These are phyloP conservation scores for Muscicapa adusta DNA, from an alignment of 2,113 vertebrate genomes.

Conservation along the genomic window DNA sequence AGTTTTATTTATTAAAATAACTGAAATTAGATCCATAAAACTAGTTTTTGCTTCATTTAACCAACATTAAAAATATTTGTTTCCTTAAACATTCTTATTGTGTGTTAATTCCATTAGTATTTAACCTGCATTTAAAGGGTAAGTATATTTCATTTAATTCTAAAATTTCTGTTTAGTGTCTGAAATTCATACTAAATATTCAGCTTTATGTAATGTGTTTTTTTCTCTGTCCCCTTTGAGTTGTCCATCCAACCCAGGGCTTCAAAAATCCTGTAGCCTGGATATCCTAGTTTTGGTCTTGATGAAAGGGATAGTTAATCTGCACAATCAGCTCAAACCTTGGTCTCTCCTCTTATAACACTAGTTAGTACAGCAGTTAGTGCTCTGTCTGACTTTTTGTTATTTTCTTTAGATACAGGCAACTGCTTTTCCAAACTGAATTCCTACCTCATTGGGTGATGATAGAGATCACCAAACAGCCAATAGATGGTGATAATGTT, in stretches of 20 bases:
- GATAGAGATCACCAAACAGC: conserved; percentile 21
- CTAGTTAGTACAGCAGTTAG: neutral
- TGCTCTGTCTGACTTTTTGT: neutral
- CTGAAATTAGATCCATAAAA: neutral
- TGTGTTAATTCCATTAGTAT: neutral
- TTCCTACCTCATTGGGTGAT: neutral
- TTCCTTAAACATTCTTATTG: neutral
- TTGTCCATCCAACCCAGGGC: neutral
- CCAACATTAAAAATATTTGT: neutral
- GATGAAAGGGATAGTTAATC: neutral
- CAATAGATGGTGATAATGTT: conserved; percentile 55
- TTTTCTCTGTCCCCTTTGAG: neutral
- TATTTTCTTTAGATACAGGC: neutral
- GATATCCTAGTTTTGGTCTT: neutral
- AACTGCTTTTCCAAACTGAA: neutral
- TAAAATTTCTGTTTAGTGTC: neutral
- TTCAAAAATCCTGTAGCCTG: neutral
- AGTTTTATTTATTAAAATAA: neutral
- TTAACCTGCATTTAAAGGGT: neutral
- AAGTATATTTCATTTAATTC: neutral
- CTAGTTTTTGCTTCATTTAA: neutral
- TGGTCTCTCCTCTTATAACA: neutral
- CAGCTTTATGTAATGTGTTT: neutral
- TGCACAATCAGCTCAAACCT: neutral
- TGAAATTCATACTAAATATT: neutral